A percentile compares a stretch with the other conserved stretches of the same genome.
Conservation (phyloP, 2,888 invertebrate species). For the Tryphoninae sp. region DNA sequence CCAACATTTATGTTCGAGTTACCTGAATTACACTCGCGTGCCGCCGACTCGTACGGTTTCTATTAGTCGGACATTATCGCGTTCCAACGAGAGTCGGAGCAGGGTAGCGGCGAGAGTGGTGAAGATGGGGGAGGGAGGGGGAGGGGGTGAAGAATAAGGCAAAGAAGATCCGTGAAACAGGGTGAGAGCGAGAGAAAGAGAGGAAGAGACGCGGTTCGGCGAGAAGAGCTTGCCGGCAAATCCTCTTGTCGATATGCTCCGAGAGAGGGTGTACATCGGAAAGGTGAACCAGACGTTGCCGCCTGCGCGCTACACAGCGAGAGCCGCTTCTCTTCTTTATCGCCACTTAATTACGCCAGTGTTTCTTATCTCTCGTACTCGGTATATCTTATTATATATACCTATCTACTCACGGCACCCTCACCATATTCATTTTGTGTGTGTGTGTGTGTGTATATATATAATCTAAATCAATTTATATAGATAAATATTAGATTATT, state of each 20-base stretch:
- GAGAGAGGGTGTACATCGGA: slow-evolving; percentile 55
- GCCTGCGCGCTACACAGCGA: slow-evolving; percentile 7
- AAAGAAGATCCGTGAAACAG: neutral
- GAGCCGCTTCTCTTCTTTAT: slow-evolving; percentile 62
- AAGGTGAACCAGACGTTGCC: slow-evolving; percentile 36
- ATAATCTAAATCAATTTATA: no score
- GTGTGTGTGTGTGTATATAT: no score
- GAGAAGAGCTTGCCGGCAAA: slow-evolving; percentile 39
- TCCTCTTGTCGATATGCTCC: slow-evolving; percentile 58
- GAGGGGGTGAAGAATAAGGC: neutral
- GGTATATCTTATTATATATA: neutral
- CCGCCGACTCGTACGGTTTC: slow-evolving; percentile 64
- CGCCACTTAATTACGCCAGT: slow-evolving; percentile 68
- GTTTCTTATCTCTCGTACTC: slow-evolving; percentile 63
- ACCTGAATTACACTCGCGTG: slow-evolving; percentile 65
- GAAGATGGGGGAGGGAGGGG: no score
- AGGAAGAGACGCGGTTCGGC: slow-evolving; percentile 26
- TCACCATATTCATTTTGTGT: neutral
- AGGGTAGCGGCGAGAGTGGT: neutral
- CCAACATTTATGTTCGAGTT: slow-evolving; percentile 60
- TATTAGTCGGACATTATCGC: slow-evolving; percentile 65
- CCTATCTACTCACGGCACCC: neutral
- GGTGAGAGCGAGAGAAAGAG: slow-evolving; percentile 22
- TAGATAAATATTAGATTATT: no score
- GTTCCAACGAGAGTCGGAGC: slow-evolving; percentile 24